Evolutionary conservation across 1,140 invertebrate genomes (phyloP).

Genomic region (Drosophila tristis): DNA sequence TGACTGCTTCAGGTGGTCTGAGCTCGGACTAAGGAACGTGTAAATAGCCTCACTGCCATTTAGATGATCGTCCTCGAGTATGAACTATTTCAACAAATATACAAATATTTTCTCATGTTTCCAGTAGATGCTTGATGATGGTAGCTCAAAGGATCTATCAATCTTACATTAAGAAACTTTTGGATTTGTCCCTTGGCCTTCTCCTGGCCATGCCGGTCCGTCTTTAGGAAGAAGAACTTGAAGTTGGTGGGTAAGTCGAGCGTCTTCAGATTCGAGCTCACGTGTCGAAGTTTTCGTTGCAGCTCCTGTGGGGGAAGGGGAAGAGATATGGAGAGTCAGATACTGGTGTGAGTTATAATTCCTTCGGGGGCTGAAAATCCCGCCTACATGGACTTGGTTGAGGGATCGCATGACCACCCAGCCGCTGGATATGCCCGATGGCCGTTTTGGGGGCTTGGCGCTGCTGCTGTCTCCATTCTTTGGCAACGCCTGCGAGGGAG

Average conservation of each 20-base stretch:
- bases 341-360: neutral
- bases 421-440: conserved; percentile 89
- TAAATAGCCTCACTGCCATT: conserved; percentile 95
- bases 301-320: conserved; percentile 87
- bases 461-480: conserved; percentile 50
- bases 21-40: conserved; percentile 94
- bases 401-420: conserved; percentile 94
- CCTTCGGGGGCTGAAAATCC: conserved; percentile 1
- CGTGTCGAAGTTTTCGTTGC: conserved; percentile 92
- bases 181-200: conserved; percentile 93
- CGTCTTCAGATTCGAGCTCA: conserved; percentile 91
- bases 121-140: too few species aligned
- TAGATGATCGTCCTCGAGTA: conserved; percentile 93
- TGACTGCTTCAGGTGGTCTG: conserved; percentile 93
- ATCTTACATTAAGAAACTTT: conserved; percentile 92
- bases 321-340: neutral
- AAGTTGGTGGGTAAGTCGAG: conserved; percentile 92
- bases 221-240: conserved; percentile 92
- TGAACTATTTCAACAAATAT: conserved; percentile 86
- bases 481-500: conserved; percentile 42
- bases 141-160: neutral
- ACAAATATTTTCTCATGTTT: neutral
- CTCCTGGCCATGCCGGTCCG: conserved; percentile 90
- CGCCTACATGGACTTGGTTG: conserved; percentile 89
- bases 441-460: conserved; percentile 79